Percentiles rank a stretch among this genome's conserved stretches.
Evolutionary conservation across 2,797 vertebrate genomes (phyloP).

Genomic region (Gambelia wislizenii): DNA sequence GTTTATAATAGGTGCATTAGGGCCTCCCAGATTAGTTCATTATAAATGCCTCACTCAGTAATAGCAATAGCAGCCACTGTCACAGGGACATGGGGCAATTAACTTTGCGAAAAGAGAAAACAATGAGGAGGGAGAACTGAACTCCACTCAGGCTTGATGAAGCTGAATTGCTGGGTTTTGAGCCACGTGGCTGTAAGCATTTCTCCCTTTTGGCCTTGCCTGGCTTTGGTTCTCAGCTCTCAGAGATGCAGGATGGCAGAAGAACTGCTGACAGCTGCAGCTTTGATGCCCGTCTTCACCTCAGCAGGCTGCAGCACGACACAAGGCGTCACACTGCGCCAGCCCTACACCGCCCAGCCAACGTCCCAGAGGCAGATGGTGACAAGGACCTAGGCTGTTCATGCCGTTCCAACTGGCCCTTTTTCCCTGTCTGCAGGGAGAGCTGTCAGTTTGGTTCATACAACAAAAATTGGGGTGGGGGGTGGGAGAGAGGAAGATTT

Average conservation of each 20-base stretch:
- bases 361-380: constrained; percentile 66
- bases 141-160: background rate
- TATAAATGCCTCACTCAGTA: background rate
- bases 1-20: background rate
- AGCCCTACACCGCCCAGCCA: constrained; percentile 22
- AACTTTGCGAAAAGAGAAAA: background rate
- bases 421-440: constrained; percentile 14
- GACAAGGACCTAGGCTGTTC: constrained; percentile 53
- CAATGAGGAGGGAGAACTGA: constrained; percentile 16
- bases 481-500: too few relatives aligned
- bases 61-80: background rate
- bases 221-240: constrained; percentile 52
- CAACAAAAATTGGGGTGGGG: background rate
- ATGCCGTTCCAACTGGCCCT: constrained; percentile 35
- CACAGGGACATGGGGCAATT: background rate
- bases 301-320: constrained; percentile 58
- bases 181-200: constrained; percentile 17
- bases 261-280: constrained; percentile 47
- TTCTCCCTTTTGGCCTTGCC: constrained; percentile 31
- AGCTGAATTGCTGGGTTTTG: background rate
- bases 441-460: constrained; percentile 43
- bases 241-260: constrained; percentile 32
- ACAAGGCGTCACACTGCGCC: constrained; percentile 38
- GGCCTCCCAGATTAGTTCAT: background rate
- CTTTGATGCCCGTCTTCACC: constrained; percentile 56